Percentiles rank a stretch among this genome's conserved stretches.
Evolutionary conservation across 2,888 invertebrate genomes (phyloP).

Genomic region (Pseudococcus viburni): DNA sequence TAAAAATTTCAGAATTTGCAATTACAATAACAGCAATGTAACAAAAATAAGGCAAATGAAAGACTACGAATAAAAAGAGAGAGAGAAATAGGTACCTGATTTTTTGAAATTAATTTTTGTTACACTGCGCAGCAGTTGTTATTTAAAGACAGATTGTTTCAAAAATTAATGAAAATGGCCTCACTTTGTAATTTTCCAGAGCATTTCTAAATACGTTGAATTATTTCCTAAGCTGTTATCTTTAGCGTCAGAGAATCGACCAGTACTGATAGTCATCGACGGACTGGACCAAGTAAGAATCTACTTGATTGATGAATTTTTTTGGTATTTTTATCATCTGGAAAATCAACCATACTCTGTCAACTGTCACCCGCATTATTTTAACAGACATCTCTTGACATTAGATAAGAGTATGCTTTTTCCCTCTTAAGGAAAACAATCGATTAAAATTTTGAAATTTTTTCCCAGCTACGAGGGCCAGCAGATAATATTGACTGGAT

Average conservation of each 20-base stretch:
- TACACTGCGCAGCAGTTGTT: too few relatives aligned
- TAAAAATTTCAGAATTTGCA: neutral
- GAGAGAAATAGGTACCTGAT: too few relatives aligned
- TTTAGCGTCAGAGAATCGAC: conserved; percentile 68
- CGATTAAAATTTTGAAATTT: neutral
- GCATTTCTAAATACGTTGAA: conserved; percentile 61
- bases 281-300: conserved; percentile 79
- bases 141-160: neutral
- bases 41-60: neutral
- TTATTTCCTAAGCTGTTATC: conserved; percentile 59
- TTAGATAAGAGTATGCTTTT: too few relatives aligned
- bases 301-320: conserved; percentile 19
- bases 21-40: neutral
- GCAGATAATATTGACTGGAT: conserved; percentile 79
- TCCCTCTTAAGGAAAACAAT: too few relatives aligned
- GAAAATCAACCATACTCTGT: neutral
- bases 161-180: too few relatives aligned
- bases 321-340: neutral
- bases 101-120: too few relatives aligned
- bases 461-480: conserved; percentile 67
- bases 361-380: neutral
- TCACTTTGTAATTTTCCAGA: conserved; percentile 40
- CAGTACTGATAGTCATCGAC: conserved; percentile 82
- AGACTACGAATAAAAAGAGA: too few relatives aligned
- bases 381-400: too few relatives aligned